Conservation (phyloP, 2,797 vertebrate species). For the Acridotheres tristis region DNA sequence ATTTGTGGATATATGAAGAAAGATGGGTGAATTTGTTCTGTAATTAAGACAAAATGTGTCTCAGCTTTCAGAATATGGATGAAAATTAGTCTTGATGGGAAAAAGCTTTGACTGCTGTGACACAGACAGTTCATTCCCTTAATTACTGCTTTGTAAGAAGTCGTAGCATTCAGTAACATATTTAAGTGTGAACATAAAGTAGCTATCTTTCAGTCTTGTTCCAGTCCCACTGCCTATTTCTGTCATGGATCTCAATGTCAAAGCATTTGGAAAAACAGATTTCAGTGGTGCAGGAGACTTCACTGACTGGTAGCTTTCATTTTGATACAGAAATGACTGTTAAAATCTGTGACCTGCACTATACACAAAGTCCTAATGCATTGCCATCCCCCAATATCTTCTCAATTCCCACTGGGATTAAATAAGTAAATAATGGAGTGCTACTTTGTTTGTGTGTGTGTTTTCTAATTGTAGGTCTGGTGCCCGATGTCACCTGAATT, state of each 20-base stretch:
- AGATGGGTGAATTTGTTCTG: not conserved
- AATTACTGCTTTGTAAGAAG: not conserved
- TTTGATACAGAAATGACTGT: not conserved
- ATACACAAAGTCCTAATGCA: not conserved
- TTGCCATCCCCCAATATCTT: not conserved
- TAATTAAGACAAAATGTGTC: not conserved
- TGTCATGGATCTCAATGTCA: not conserved
- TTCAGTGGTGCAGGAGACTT: not conserved
- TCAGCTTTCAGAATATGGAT: not conserved
- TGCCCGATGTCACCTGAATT: conserved; percentile 99
- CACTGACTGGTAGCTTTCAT: not conserved
- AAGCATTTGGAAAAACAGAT: not conserved
- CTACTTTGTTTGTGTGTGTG: not conserved
- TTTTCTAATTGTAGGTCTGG: conserved; percentile 86
- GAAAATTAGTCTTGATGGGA: not conserved
- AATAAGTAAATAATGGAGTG: fast-evolving
- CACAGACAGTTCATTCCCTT: not conserved
- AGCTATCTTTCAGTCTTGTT: not conserved
- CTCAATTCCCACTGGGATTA: not conserved
- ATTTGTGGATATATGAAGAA: not conserved
- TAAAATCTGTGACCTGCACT: not conserved
- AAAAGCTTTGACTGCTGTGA: not conserved
- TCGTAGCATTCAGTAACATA: not conserved
- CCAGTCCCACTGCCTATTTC: not conserved
- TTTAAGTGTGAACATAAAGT: not conserved